These are phyloP conservation scores for Atta cephalotes DNA, from an alignment of 1,140 invertebrate genomes.

Conservation along the genomic window DNA sequence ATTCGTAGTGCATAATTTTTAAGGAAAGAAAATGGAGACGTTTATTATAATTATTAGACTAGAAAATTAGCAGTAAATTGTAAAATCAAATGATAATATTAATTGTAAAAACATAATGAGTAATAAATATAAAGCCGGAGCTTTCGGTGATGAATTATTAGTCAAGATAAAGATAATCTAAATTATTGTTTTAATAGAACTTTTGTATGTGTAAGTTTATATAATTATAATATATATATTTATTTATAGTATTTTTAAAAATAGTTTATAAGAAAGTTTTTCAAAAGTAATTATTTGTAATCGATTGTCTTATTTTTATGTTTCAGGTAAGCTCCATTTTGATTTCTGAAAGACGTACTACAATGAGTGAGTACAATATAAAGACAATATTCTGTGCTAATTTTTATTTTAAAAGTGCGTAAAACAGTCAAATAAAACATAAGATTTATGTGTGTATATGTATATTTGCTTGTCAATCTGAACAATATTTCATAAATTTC, in stretches of 20 bases:
- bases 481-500: background rate
- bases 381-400: background rate
- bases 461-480: no score
- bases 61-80: no score
- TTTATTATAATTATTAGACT: no score
- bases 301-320: slow-evolving; percentile 15
- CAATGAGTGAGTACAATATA: slow-evolving; percentile 6
- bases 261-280: background rate
- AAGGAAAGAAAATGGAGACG: background rate
- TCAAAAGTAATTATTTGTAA: background rate
- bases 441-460: background rate
- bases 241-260: background rate
- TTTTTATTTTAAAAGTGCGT: background rate
- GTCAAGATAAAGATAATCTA: no score
- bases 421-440: background rate
- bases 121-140: no score
- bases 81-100: no score
- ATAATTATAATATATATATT: slow-evolving; percentile 32
- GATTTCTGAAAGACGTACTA: background rate
- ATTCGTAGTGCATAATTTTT: background rate
- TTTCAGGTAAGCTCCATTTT: slow-evolving; percentile 64
- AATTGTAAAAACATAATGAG: no score
- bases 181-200: slow-evolving; percentile 30
- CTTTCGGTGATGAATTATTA: no score
- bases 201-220: background rate